These are phyloP conservation scores for Nesidiocoris tenuis DNA, from an alignment of 2,888 invertebrate genomes.

Conservation along the genomic window DNA sequence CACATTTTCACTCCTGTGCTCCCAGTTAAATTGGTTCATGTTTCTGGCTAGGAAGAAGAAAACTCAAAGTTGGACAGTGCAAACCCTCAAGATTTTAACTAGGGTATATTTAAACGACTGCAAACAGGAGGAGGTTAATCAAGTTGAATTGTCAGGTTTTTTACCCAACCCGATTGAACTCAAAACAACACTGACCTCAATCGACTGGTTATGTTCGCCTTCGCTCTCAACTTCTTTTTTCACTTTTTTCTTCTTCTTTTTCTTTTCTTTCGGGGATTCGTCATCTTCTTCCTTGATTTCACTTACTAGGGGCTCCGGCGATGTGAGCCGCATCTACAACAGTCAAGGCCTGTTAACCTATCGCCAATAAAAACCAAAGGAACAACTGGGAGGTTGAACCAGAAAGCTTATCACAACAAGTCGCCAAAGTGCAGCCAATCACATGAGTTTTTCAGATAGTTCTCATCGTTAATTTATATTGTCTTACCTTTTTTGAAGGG, in stretches of 20 bases:
- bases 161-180: no score
- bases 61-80: not conserved
- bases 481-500: conserved; percentile 21
- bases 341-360: not conserved
- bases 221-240: conserved; percentile 7
- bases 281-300: conserved; percentile 30
- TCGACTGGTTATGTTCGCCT: not conserved
- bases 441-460: no score
- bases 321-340: conserved; percentile 21
- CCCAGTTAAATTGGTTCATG: not conserved
- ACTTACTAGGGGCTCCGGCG: not conserved
- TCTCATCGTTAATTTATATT: not conserved
- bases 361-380: not conserved
- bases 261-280: conserved; percentile 16
- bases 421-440: no score
- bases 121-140: no score
- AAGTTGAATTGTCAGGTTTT: no score
- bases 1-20: no score
- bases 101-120: no score
- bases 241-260: conserved; percentile 33
- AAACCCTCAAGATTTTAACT: no score
- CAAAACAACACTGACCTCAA: conserved; percentile 1
- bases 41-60: not conserved
- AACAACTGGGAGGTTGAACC: not conserved
- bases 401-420: no score